Conservation (phyloP, 2,797 vertebrate species). For the Xenopus petersii region DNA sequence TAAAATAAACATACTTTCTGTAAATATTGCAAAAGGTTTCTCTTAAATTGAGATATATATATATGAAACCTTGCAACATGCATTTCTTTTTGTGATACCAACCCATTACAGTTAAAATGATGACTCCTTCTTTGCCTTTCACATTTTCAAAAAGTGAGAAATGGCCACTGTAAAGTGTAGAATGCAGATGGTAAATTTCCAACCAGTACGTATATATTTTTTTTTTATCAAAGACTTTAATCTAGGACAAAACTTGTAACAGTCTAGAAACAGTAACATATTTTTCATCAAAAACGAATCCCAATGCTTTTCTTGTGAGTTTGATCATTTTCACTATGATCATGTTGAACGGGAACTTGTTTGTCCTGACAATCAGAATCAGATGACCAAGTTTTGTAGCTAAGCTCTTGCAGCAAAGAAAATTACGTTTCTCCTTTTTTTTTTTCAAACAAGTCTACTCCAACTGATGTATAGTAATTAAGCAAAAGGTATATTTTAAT, state of each 20-base stretch:
- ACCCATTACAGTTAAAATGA: too few relatives aligned
- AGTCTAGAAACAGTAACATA: neutral
- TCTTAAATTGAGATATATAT: too few relatives aligned
- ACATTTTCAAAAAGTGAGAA: too few relatives aligned
- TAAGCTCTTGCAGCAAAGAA: neutral
- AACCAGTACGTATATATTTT: too few relatives aligned
- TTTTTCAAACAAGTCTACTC: neutral
- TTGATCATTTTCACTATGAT: conserved; percentile 32
- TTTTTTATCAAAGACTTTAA: neutral
- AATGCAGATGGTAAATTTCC: neutral
- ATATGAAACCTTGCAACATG: too few relatives aligned
- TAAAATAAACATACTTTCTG: too few relatives aligned
- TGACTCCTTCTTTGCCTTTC: too few relatives aligned
- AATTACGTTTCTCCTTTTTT: neutral
- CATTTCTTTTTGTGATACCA: too few relatives aligned
- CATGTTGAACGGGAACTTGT: conserved; percentile 5
- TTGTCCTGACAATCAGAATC: conserved; percentile 12
- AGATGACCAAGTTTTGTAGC: neutral
- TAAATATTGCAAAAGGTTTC: too few relatives aligned
- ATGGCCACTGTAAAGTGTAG: too few relatives aligned
- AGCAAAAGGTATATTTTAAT: neutral
- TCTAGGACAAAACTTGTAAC: neutral
- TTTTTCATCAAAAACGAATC: neutral
- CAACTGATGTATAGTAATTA: too few relatives aligned
- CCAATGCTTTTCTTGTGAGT: conserved; percentile 6